These are phyloP conservation scores for Carabus problematicus DNA, from an alignment of 2,888 invertebrate species.

Conservation along the genomic window DNA sequence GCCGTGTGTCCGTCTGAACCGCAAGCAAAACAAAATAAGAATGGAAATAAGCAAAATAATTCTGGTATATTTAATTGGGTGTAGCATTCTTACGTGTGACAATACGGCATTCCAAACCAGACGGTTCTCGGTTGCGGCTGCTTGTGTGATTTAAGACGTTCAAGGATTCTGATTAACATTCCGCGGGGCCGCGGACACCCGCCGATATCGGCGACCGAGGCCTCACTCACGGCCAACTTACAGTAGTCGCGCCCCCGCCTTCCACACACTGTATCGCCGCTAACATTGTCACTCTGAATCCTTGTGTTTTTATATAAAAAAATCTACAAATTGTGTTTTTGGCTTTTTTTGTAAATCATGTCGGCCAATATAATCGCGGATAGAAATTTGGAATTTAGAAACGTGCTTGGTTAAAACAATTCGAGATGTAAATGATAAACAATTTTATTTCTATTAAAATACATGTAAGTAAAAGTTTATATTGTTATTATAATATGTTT, in stretches of 20 bases:
- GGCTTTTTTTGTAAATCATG: neutral
- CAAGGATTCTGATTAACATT: slow-evolving; percentile 21
- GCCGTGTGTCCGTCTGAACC: too few relatives aligned
- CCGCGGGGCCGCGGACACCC: neutral
- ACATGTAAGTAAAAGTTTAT: too few relatives aligned
- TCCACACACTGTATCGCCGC: neutral
- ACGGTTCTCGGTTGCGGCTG: neutral
- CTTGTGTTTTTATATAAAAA: neutral
- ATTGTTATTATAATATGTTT: too few relatives aligned
- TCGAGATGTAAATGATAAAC: too few relatives aligned
- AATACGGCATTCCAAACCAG: slow-evolving; percentile 34
- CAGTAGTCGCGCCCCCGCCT: slow-evolving; percentile 7
- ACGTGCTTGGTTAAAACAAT: too few relatives aligned
- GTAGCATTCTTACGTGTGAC: slow-evolving; percentile 40
- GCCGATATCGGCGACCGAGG: slow-evolving; percentile 34
- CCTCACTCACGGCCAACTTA: slow-evolving; percentile 26
- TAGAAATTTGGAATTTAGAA: too few relatives aligned
- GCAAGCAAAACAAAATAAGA: slow-evolving; percentile 2
- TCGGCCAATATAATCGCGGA: too few relatives aligned
- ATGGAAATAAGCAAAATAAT: slow-evolving; percentile 27
- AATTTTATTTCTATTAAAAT: too few relatives aligned
- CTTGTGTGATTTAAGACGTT: slow-evolving; percentile 20
- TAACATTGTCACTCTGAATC: neutral
- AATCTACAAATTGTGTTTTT: slow-evolving; percentile 7
- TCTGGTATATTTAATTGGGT: slow-evolving; percentile 38